Evolutionary conservation across 23 tunicate genomes (phyloP).

Genomic region (Halocynthia roretzi): DNA sequence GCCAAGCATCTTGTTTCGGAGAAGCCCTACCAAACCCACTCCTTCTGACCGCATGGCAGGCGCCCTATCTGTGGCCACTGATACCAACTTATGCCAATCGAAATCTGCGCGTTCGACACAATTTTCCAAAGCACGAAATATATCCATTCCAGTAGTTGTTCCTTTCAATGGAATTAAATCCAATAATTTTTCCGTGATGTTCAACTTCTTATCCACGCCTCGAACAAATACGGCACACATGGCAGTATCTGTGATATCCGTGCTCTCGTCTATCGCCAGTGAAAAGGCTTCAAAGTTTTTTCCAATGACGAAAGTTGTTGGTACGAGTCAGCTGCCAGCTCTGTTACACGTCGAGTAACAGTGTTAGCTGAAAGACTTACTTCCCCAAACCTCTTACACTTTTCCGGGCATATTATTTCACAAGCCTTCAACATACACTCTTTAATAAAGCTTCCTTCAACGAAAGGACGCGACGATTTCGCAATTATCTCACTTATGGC

Average conservation of each 20-base stretch:
- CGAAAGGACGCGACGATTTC: constrained; percentile 25
- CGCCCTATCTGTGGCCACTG: constrained; percentile 7
- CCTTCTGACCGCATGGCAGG: not conserved
- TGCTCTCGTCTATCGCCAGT: constrained; percentile 3
- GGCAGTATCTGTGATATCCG: constrained; percentile 3
- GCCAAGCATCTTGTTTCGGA: too few relatives aligned
- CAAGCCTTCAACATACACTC: constrained; percentile 6
- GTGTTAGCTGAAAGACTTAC: constrained; percentile 8
- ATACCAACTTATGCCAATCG: constrained; percentile 4
- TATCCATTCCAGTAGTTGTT: not conserved
- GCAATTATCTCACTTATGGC: constrained; percentile 34
- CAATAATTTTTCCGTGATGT: not conserved
- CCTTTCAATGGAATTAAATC: not conserved
- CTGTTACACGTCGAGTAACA: constrained; percentile 21
- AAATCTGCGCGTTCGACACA: not conserved
- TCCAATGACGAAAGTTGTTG: constrained; percentile 2
- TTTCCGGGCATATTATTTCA: not conserved
- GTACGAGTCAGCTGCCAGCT: constrained; percentile 22
- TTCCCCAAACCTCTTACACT: not conserved
- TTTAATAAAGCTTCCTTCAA: constrained; percentile 12
- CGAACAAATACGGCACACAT: not conserved
- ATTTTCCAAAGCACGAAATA: constrained; percentile 5
- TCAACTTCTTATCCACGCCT: constrained; percentile 6
- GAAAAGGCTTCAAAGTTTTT: not conserved
- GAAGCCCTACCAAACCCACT: too few relatives aligned